These are phyloP conservation scores for Ceyx erithaca DNA, from an alignment of 2,797 vertebrate species.

Conservation along the genomic window DNA sequence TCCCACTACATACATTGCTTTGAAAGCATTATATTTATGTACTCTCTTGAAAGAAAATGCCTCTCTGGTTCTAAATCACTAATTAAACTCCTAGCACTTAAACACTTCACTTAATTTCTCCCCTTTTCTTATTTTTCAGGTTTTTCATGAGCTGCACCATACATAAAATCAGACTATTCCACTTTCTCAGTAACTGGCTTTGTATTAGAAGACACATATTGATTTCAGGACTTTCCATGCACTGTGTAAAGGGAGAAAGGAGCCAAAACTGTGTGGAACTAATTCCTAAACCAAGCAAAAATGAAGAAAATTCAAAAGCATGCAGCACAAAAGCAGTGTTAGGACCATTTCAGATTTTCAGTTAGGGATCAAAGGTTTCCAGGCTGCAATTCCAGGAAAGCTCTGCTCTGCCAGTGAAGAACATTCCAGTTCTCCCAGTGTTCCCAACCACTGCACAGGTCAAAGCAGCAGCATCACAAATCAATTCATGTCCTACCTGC, in stretches of 20 bases:
- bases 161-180: not conserved
- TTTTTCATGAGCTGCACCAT: not conserved
- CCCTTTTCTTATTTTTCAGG: not conserved
- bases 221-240: not conserved
- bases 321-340: not conserved
- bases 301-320: not conserved
- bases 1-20: not conserved
- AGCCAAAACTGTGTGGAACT: not conserved
- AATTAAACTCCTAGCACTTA: not conserved
- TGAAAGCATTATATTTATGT: not conserved
- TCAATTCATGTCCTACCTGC: constrained; percentile 72
- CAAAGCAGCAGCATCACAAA: constrained; percentile 61
- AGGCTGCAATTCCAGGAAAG: not conserved
- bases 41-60: not conserved
- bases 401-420: not conserved
- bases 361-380: constrained; percentile 35
- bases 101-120: not conserved
- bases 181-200: not conserved
- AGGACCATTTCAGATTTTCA: not conserved
- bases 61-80: not conserved
- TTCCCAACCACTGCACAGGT: constrained; percentile 51
- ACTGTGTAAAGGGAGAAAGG: not conserved
- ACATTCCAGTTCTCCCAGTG: constrained; percentile 28
- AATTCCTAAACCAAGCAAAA: not conserved
- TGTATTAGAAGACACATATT: not conserved